Evolutionary conservation across 2,888 invertebrate genomes (phyloP).

Genomic region (Acanthococcus lagerstroemiae): DNA sequence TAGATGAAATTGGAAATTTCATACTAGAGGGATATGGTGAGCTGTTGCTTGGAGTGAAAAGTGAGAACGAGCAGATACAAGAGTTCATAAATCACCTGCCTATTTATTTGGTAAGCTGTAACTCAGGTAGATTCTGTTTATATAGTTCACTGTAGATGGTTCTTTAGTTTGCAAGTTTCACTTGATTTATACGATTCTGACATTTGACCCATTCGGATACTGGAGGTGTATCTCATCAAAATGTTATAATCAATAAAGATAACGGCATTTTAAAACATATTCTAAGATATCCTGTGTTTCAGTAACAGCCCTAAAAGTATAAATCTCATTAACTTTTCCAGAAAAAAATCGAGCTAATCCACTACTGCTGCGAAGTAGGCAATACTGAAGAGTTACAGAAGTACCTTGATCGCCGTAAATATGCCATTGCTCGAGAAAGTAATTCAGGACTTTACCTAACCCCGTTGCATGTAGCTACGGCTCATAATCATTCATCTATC

Average conservation of each 20-base stretch:
- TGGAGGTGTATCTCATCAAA: no score
- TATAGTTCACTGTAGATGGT: no score
- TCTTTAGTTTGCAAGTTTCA: no score
- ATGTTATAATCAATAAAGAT: no score
- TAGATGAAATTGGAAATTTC: conserved; percentile 80
- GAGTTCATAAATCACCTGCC: conserved; percentile 80
- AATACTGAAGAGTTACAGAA: conserved; percentile 74
- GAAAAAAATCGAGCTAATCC: conserved; percentile 83
- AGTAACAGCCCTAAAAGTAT: no score
- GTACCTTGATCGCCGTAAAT: conserved; percentile 76
- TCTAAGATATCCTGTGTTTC: no score
- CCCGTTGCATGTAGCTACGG: conserved; percentile 74
- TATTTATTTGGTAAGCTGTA: conserved; percentile 68
- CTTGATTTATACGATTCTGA: no score
- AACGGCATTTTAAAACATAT: no score
- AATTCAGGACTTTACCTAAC: conserved; percentile 73
- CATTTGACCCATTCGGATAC: no score
- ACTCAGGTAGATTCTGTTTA: no score
- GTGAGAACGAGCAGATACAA: conserved; percentile 67
- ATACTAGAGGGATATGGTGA: conserved; percentile 82
- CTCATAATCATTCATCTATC: conserved; percentile 72
- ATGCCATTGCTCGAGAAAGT: conserved; percentile 78
- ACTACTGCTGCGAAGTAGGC: conserved; percentile 73
- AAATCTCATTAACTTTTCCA: conserved; percentile 42
- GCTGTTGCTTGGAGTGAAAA: conserved; percentile 57